Base-by-base conservation (phyloP, 2,888 invertebrate species). In the Hypolimnas misippus region DNA sequence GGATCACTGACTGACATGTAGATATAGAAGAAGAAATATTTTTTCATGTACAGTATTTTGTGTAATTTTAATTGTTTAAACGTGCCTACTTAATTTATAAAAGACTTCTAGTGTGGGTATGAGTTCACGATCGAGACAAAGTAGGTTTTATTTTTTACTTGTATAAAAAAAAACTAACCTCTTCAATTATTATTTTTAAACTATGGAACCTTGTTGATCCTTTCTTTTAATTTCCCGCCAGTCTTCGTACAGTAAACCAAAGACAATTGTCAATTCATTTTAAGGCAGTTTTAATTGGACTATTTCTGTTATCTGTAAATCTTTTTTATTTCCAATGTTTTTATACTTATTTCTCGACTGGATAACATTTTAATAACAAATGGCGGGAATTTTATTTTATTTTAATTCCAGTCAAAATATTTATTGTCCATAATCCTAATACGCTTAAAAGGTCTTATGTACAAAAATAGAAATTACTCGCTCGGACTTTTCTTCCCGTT, bases 1-100 rank as follows among this genome's bases (percentile, higher is more conserved):
- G 57, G 42, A 66, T 66, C 72, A 68, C 72, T 68, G 78, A 78
- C 81, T 82, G 81, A 79, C 73, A 35, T 77, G 73, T 82, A 81
- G 76, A 73, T 75, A 73, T 76, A 76, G 71, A 62, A 67, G 73
- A 73, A 71, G 65, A 66, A 60, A 71, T 76, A 72, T 76, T 76
- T 78, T 79, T 78, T 76, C 72, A 75, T 83, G 83, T 83, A 84
- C 83, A 83, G 81, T 82, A 77, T 79, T n/a, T 76, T 72, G 71
- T 73, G 71, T 76, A 66, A 69, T 68, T 68, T 69, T 73, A 72
- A 53, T 57, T 49, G 49, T 49, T 49, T 60, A 66, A 66, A 66
- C 44, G 66, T 67, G 73, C 69, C 72, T 74, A 75, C 72, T 75
- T 74, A 75, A 73, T 71, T 74, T 74, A 74, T 71, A 60, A 70